Evolutionary conservation across 1,140 invertebrate genomes (phyloP).

Genomic region (Geopemphigus sp.): DNA sequence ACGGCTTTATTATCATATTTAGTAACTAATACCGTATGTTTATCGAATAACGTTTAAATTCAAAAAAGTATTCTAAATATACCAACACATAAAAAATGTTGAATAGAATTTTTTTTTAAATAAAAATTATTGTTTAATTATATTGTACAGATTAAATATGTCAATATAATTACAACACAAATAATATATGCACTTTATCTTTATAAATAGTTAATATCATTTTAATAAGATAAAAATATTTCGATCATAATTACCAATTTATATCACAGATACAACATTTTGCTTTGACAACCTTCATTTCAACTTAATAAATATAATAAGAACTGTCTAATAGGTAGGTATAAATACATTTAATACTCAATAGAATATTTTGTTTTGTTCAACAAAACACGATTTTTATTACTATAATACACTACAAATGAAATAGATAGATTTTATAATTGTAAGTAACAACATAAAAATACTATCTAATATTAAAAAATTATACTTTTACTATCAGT

Average conservation of each 20-base stretch:
- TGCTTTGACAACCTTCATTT: constrained; percentile 34
- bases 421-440: constrained; percentile 40
- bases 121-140: not conserved
- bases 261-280: constrained; percentile 15
- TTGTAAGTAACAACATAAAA: constrained; percentile 7
- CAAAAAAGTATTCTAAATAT: not conserved
- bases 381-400: constrained; percentile 25
- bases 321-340: not conserved
- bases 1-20: not conserved
- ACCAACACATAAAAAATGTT: not conserved
- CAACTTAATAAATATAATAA: not conserved
- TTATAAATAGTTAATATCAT: not conserved
- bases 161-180: not conserved
- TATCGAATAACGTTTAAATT: not conserved
- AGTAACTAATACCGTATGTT: not conserved
- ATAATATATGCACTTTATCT: not conserved
- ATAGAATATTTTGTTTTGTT: constrained; percentile 25
- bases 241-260: not conserved
- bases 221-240: not conserved
- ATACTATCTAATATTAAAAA: not conserved
- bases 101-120: no score
- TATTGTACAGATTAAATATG: not conserved
- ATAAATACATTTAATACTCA: constrained; percentile 12
- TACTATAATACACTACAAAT: constrained; percentile 45
- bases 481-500: not conserved